Evolutionary conservation across 2,888 invertebrate genomes (phyloP).

Genomic region (Argyresthia albistria): DNA sequence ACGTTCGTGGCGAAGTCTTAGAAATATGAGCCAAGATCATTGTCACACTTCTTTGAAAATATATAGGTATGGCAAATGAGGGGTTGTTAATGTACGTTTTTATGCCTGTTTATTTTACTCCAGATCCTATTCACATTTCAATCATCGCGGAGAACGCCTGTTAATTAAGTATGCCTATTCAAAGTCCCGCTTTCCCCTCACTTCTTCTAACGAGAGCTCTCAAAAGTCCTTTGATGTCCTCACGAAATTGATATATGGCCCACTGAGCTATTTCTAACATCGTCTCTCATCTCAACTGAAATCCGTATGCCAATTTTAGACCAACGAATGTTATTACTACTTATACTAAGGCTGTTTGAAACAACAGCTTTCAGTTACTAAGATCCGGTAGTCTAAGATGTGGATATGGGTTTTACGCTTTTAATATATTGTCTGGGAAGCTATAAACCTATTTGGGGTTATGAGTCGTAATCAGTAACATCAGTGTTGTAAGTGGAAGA

Average conservation of each 20-base stretch:
- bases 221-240: constrained; percentile 32
- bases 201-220: constrained; percentile 20
- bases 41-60: too few relatives aligned
- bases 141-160: constrained; percentile 31
- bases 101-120: not conserved
- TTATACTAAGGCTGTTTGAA: constrained; percentile 18
- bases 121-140: constrained; percentile 32
- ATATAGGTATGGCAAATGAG: too few relatives aligned
- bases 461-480: too few relatives aligned
- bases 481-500: too few relatives aligned
- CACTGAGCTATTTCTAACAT: constrained; percentile 20
- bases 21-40: too few relatives aligned
- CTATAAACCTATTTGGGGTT: too few relatives aligned
- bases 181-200: constrained; percentile 17
- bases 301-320: too few relatives aligned
- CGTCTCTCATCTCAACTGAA: not conserved
- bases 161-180: constrained; percentile 33
- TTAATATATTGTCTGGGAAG: constrained; percentile 18
- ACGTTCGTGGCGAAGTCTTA: too few relatives aligned
- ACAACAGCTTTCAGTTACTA: constrained; percentile 27
- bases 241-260: constrained; percentile 33
- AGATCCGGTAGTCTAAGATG: constrained; percentile 30
- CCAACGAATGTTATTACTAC: too few relatives aligned
- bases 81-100: not conserved
- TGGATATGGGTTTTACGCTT: constrained; percentile 22